Conservation (phyloP, 2,113 vertebrate species). For the Mormyrus iriodes region DNA sequence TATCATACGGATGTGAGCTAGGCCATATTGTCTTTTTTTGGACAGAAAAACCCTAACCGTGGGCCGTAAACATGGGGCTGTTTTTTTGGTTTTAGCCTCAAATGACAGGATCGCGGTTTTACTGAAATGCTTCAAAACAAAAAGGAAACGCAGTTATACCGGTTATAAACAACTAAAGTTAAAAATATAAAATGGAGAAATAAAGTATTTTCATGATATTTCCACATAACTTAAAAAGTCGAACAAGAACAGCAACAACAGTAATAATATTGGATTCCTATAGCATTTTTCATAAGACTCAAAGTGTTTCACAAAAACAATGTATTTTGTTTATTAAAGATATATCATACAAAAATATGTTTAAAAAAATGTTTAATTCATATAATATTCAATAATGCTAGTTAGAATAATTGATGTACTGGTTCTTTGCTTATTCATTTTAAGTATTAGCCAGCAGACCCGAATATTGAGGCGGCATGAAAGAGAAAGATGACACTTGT, state of each 20-base stretch:
- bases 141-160: constrained; percentile 23
- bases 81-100: constrained; percentile 51
- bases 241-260: neutral
- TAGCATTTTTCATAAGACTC: neutral
- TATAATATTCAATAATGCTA: neutral
- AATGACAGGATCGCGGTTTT: constrained; percentile 40
- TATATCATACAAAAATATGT: neutral
- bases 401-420: neutral
- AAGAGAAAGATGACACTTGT: neutral
- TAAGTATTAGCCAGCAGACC: neutral
- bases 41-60: constrained; percentile 42
- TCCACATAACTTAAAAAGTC: neutral
- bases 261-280: neutral
- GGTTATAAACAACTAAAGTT: neutral
- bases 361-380: neutral
- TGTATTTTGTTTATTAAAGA: neutral
- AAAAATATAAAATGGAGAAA: neutral
- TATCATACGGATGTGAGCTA: neutral
- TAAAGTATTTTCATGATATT: neutral
- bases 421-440: neutral
- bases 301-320: neutral
- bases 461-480: neutral
- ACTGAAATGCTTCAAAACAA: constrained; percentile 37
- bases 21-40: constrained; percentile 32
- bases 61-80: constrained; percentile 43